Evolutionary conservation across 1,140 invertebrate genomes (phyloP).

Genomic region (Drosophila mauritiana): DNA sequence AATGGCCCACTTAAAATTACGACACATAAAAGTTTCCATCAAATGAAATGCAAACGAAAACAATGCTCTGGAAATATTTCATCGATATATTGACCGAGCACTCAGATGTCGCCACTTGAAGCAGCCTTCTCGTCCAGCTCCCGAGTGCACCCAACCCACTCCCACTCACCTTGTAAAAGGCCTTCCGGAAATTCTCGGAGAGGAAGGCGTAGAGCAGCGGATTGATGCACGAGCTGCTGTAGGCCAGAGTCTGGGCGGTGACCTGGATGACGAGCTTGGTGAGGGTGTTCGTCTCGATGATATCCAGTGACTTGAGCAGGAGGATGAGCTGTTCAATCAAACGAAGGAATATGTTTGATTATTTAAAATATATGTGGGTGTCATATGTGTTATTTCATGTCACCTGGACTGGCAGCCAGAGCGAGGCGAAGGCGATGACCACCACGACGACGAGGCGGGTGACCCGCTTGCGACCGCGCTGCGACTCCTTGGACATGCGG

Average conservation of each 20-base stretch:
- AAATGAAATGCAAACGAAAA: constrained; percentile 37
- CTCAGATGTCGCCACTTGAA: constrained; percentile 37
- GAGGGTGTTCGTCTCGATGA: constrained; percentile 88
- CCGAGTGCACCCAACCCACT: constrained; percentile 25
- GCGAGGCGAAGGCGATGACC: constrained; percentile 96
- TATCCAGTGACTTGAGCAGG: constrained; percentile 89
- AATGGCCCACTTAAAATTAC: constrained; percentile 36
- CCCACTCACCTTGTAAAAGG: constrained; percentile 79
- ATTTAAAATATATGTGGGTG: neutral
- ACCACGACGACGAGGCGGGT: constrained; percentile 97
- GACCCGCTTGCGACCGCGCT: constrained; percentile 94
- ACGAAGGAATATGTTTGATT: neutral
- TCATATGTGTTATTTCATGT: constrained; percentile 30
- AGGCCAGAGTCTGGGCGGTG: constrained; percentile 94
- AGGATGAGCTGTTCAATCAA: constrained; percentile 88
- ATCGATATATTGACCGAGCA: constrained; percentile 62
- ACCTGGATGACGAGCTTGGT: constrained; percentile 90
- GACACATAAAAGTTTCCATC: constrained; percentile 30
- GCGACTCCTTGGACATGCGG: constrained; percentile 87
- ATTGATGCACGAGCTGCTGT: constrained; percentile 97
- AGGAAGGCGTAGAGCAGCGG: constrained; percentile 90
- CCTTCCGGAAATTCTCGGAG: constrained; percentile 84
- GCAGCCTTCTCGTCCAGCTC: constrained; percentile 20
- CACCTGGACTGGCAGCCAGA: constrained; percentile 98
- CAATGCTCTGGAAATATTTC: constrained; percentile 45